Evolutionary conservation across 2,888 invertebrate genomes (phyloP).

Genomic region (Ichneumoninae sp.): DNA sequence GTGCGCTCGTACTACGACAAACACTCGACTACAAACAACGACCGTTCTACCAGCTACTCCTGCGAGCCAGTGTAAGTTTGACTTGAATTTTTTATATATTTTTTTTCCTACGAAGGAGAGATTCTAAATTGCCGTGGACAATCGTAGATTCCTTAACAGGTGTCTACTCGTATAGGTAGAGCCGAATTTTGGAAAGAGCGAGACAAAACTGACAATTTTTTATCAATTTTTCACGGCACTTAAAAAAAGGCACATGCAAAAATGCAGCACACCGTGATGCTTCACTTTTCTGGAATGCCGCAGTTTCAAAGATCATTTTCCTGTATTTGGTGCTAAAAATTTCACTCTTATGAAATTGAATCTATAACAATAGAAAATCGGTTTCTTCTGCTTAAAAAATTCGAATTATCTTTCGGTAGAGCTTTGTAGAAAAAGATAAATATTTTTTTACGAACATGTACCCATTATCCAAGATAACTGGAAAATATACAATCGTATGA

Average conservation of each 20-base stretch:
- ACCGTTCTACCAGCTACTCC: constrained; percentile 91
- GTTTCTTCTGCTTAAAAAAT: neutral
- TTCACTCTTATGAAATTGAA: neutral
- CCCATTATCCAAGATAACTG: neutral
- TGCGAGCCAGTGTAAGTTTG: constrained; percentile 90
- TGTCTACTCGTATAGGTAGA: neutral
- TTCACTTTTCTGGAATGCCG: neutral
- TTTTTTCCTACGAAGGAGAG: constrained; percentile 15
- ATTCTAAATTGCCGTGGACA: neutral
- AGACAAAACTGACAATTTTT: neutral
- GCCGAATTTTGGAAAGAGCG: neutral
- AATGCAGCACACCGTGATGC: neutral
- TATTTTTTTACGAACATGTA: too few species aligned
- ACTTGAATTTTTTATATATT: constrained; percentile 22
- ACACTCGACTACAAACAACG: constrained; percentile 91
- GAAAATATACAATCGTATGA: neutral
- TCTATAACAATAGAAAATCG: neutral
- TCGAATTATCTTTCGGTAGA: neutral
- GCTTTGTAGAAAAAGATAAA: neutral
- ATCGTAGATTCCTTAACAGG: neutral
- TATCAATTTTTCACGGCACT: neutral
- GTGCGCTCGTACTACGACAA: constrained; percentile 89
- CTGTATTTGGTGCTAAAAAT: neutral
- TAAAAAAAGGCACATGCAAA: neutral
- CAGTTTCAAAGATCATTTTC: neutral